Percentiles rank a stretch among this genome's conserved stretches.
phyloP scores from a whole-genome alignment of 92 coral and sea anemone species.

The Anthopleura xanthogrammica region DNA sequence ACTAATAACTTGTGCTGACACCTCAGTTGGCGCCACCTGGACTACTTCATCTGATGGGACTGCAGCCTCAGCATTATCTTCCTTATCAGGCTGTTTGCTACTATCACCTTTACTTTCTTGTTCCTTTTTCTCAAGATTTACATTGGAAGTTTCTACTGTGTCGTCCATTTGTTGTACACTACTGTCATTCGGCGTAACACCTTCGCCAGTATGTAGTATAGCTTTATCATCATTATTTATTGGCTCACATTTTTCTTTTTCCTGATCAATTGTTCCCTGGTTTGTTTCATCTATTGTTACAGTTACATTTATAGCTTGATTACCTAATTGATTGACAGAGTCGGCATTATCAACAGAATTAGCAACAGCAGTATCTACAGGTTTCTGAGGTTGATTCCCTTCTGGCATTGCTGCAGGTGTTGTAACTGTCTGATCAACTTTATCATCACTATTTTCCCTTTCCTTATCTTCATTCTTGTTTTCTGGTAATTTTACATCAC shows the following conservation, averaged over 20 bases:
- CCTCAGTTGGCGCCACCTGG: neutral
- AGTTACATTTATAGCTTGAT: neutral
- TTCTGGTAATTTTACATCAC: neutral
- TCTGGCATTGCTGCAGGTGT: neutral
- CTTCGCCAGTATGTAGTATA: neutral
- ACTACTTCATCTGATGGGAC: neutral
- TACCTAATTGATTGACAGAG: neutral
- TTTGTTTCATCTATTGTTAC: neutral
- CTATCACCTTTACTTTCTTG: neutral
- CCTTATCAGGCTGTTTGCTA: neutral
- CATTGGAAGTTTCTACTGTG: neutral
- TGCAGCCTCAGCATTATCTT: neutral
- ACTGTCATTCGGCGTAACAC: neutral
- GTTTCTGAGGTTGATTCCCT: neutral
- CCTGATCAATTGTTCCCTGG: conserved; percentile 1
- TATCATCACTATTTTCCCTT: neutral
- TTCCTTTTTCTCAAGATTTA: neutral
- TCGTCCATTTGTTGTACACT: neutral
- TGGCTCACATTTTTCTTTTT: conserved; percentile 20
- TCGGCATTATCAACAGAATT: neutral
- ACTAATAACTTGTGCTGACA: neutral
- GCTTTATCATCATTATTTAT: neutral
- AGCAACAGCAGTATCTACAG: neutral
- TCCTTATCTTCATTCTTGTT: neutral
- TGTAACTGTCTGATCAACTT: neutral